These are phyloP conservation scores for Azorinus chamasolen DNA, from an alignment of 2,888 invertebrate species.

Conservation along the genomic window DNA sequence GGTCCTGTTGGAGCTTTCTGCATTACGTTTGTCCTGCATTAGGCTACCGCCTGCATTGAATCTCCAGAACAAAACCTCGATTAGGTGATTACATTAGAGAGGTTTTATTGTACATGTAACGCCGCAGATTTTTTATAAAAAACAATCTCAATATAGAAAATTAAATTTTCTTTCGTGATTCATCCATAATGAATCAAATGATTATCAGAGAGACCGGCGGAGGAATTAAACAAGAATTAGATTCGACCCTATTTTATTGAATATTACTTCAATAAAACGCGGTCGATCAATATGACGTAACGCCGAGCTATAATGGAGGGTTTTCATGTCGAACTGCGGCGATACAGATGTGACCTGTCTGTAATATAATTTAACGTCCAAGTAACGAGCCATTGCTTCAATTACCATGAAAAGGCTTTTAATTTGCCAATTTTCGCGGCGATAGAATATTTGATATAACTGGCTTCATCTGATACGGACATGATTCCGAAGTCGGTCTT, in stretches of 20 bases:
- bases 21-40: too few species aligned
- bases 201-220: slow-evolving; percentile 4
- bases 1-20: too few species aligned
- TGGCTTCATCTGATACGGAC: too few species aligned
- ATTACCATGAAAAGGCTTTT: not conserved
- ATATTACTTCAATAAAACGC: slow-evolving; percentile 5
- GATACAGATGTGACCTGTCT: not conserved
- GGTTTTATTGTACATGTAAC: too few species aligned
- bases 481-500: too few species aligned
- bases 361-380: slow-evolving; percentile 7
- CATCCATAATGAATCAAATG: slow-evolving; percentile 11
- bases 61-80: too few species aligned
- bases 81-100: too few species aligned
- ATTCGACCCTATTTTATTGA: slow-evolving; percentile 6
- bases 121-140: too few species aligned
- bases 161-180: slow-evolving; percentile 9
- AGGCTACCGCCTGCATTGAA: too few species aligned
- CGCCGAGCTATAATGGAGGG: not conserved
- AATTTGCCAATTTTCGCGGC: too few species aligned
- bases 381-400: not conserved
- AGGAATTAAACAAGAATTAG: slow-evolving; percentile 8
- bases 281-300: not conserved
- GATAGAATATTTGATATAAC: too few species aligned
- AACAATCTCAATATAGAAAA: too few species aligned
- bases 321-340: not conserved